These are phyloP conservation scores for Ectropis grisescens DNA, from an alignment of 1,140 invertebrate genomes.

Conservation along the genomic window DNA sequence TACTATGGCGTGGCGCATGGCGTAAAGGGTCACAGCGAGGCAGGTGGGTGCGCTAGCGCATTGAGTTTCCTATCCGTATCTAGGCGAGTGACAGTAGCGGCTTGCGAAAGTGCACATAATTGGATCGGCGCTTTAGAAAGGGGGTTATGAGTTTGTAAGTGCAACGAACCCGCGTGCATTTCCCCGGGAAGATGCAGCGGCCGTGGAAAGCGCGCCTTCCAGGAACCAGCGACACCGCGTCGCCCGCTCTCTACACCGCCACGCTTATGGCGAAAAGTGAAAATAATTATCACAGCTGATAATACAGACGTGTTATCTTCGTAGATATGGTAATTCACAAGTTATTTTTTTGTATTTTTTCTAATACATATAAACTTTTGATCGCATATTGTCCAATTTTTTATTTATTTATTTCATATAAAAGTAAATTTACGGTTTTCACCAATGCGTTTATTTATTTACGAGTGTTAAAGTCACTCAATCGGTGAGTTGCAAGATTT, in stretches of 20 bases:
- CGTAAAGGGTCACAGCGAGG: constrained; percentile 20
- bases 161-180: constrained; percentile 63
- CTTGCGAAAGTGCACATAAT: constrained; percentile 69
- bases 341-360: too few relatives aligned
- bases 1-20: constrained; percentile 2
- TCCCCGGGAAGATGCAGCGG: constrained; percentile 60
- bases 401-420: too few relatives aligned
- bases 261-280: constrained; percentile 53
- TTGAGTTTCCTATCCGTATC: constrained; percentile 64
- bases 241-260: constrained; percentile 14
- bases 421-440: too few relatives aligned
- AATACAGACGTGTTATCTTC: too few relatives aligned
- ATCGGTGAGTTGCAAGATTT: too few relatives aligned
- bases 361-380: too few relatives aligned
- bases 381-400: too few relatives aligned
- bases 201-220: constrained; percentile 60
- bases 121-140: constrained; percentile 68
- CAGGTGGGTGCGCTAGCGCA: constrained; percentile 48
- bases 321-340: too few relatives aligned
- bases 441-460: too few relatives aligned
- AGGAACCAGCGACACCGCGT: constrained; percentile 36
- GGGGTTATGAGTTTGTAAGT: constrained; percentile 69
- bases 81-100: constrained; percentile 66
- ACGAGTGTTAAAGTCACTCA: too few relatives aligned
- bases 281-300: constrained; percentile 45